Evolutionary conservation across 2,888 invertebrate genomes (phyloP), one percentile per base, ranked within the genome.

Genomic region (Gastrophysa polygoni): DNA sequence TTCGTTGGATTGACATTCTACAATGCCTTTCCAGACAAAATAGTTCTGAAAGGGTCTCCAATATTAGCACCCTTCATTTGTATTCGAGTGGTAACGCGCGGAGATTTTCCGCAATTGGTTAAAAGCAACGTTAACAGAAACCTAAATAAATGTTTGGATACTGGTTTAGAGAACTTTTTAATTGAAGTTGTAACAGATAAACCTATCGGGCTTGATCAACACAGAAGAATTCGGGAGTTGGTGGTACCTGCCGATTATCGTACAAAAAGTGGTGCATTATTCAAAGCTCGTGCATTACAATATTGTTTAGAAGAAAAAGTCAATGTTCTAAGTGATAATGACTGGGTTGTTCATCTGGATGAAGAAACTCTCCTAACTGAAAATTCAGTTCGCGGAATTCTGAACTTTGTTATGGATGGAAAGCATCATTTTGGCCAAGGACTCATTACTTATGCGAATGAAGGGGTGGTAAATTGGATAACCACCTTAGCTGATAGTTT

Each of bases 341-440:
- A 97, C 79, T 98, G 96, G 96, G 91, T 98, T 75, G 95, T 96
- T n/a, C 98, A 98, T 83, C 84, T 98, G 64, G 98, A 98, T 82
- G 98, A 98, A 82, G 98, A 98, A 81, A 98, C 98, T 0, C 83
- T 98, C 57, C 83, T 98, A 24, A 97, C 97, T 5, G 95, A 95
- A 77, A 95, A 96, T 80, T 91, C 94, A 47, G 89, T 96, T 52
- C 85, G 90, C 57, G 96, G 63, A 32, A 59, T 98, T 74, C 83
- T 98, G 43, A 98, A 98, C 80, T 98, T 98, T 85, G 95, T 96
- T 18, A 84, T 91, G 70, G 95, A 96, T 82, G 97, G 96, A 0
- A 95, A 93, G 78, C 92, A 96, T 83, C 93, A 94, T 66, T 96
- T 97, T 83, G 97, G 97, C 0, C 98, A 98, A 83, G 74, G 96